Conservation (phyloP, 2,797 vertebrate genomes). For the Gorsachius magnificus region DNA sequence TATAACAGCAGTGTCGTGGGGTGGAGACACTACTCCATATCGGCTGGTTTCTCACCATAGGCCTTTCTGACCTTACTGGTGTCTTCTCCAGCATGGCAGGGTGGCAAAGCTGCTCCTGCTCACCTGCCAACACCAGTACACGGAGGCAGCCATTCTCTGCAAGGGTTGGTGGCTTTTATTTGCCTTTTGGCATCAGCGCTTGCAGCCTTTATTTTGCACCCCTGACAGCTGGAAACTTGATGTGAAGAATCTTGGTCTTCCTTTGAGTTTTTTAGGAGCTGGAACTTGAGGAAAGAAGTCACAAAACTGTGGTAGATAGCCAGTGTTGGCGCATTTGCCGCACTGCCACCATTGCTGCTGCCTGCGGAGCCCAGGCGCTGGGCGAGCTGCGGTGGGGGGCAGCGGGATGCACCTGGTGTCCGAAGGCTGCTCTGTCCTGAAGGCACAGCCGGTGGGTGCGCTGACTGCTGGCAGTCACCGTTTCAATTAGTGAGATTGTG, state of each 20-base stretch:
- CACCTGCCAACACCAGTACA: rapidly evolving
- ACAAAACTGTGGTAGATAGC: rapidly evolving
- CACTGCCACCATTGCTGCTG: background rate
- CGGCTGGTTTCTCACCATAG: background rate
- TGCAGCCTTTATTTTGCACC: background rate
- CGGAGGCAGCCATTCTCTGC: rapidly evolving
- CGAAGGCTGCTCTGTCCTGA: background rate
- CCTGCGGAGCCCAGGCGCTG: rapidly evolving
- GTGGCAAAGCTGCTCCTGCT: background rate
- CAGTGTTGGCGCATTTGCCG: no score
- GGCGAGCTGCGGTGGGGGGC: background rate
- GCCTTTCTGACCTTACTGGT: background rate
- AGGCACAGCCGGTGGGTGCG: rapidly evolving
- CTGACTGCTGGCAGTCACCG: background rate
- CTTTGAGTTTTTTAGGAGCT: background rate
- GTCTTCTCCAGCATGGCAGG: background rate
- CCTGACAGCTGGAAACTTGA: background rate
- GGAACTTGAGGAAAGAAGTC: background rate
- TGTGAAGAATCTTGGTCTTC: background rate
- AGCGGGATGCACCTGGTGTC: background rate
- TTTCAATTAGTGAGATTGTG: rapidly evolving
- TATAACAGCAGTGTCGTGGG: background rate
- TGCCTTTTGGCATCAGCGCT: background rate
- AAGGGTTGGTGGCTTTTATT: background rate
- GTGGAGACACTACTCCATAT: background rate